Evolutionary conservation across 2,888 invertebrate species (phyloP).

Genomic region (Eupithecia abbreviata): DNA sequence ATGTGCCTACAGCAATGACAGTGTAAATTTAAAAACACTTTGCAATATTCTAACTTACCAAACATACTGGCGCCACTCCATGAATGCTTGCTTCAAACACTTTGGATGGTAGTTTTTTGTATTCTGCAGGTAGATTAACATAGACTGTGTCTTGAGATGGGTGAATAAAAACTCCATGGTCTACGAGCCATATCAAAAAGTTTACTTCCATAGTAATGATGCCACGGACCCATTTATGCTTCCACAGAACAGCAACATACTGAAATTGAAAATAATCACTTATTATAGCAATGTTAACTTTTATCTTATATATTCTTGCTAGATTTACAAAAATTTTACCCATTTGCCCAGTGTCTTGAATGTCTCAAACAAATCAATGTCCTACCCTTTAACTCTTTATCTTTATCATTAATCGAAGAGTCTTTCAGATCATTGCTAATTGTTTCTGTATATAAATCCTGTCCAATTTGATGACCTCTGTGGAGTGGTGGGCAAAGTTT

Average conservation of each 20-base stretch:
- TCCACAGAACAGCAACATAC: slow-evolving; percentile 66
- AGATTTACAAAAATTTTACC: background rate
- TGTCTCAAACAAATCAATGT: background rate
- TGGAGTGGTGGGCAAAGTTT: too few relatives aligned
- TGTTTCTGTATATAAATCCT: too few relatives aligned
- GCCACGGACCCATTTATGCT: slow-evolving; percentile 62
- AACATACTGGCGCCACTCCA: slow-evolving; percentile 63
- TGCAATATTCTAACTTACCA: slow-evolving; percentile 47
- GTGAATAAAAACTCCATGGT: slow-evolving; percentile 58
- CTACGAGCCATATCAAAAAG: slow-evolving; percentile 64
- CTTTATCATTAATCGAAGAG: background rate
- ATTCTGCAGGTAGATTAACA: slow-evolving; percentile 53
- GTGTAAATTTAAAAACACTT: background rate
- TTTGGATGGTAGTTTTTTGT: slow-evolving; percentile 60
- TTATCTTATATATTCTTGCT: background rate
- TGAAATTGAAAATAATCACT: slow-evolving; percentile 36
- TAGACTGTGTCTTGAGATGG: slow-evolving; percentile 55
- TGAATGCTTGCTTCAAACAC: slow-evolving; percentile 68
- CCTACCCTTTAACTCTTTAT: background rate
- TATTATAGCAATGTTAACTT: background rate
- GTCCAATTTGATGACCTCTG: too few relatives aligned
- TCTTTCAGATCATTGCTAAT: background rate
- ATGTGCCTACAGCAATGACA: background rate
- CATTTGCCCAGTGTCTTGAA: background rate
- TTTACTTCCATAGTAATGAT: slow-evolving; percentile 57